Base-by-base conservation (phyloP, 2,797 vertebrate species). In the Acanthurus leucopareius region DNA sequence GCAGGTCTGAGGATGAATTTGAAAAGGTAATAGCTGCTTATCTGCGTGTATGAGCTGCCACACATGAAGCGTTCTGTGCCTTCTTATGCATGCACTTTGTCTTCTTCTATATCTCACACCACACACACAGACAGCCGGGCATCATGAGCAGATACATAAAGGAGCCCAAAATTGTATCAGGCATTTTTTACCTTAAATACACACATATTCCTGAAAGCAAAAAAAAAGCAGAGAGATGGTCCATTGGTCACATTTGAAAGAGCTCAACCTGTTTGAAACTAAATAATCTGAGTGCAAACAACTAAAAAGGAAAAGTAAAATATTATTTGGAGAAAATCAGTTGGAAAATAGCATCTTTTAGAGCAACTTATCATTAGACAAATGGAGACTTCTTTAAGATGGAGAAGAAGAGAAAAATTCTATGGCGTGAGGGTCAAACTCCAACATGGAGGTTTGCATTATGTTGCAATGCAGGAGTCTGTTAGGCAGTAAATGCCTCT, bases 11-110 rank as follows among this genome's bases (percentile, higher is more conserved):
- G 68, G 75, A 79, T 56, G 44, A 71, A 84, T 87, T 65, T 88
- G 22, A 81, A 87, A 80, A 85, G 74, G 71, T 79, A 86, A 79
- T 87, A 73, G 75, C 62, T 54, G 62, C 79, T 85, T 82, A 88
- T 85, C 76, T 73, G 19, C 3, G 22, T 61, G 67, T 25, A 28
- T 9, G 3, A 47, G 49, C 54, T n/a, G 64, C 17, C 25, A 47
- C 47, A 15, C 0, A 17, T 0, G 60, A 22, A 63, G 45, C 3
- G 45, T 22, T 59, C 11, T 42, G 49, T 60, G 40, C 28, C 1
- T 17, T 25, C 52, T 72, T 53, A 28, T 16, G 56, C 9, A 0
- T 4, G 53, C 17, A 25, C 48, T 66, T 25, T 62, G 45, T 69
- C 47, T 58, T 54, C 25, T 9, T 68, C 44, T 57, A 51, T 61